phyloP scores from a whole-genome alignment of 1,140 invertebrate genomes.

The Idris sp. region DNA sequence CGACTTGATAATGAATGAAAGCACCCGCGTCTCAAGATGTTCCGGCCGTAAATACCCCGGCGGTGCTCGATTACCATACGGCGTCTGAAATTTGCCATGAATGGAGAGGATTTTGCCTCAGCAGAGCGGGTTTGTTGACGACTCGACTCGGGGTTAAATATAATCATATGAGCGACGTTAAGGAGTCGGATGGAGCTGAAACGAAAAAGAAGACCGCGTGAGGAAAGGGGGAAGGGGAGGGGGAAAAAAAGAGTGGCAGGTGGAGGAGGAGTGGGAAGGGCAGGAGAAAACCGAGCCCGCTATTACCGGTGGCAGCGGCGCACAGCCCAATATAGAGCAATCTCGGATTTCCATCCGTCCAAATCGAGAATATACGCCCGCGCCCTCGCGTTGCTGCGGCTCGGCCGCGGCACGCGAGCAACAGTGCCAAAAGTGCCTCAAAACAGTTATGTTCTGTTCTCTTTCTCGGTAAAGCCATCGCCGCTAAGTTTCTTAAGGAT shows the following conservation, averaged over 20 bases:
- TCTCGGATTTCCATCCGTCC: constrained; percentile 79
- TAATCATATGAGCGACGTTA: constrained; percentile 67
- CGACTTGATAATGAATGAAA: constrained; percentile 12
- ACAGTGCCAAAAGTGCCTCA: constrained; percentile 74
- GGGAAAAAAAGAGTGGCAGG: constrained; percentile 15
- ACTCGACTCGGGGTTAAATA: constrained; percentile 73
- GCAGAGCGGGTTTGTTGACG: constrained; percentile 54
- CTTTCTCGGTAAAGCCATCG: constrained; percentile 32
- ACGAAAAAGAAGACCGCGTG: constrained; percentile 6
- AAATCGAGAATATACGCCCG: constrained; percentile 78
- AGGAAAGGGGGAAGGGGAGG: constrained; percentile 14
- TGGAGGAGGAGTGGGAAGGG: constrained; percentile 44
- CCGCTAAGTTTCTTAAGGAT: constrained; percentile 45
- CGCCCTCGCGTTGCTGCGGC: constrained; percentile 66
- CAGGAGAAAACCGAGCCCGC: constrained; percentile 55
- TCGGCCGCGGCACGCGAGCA: constrained; percentile 64
- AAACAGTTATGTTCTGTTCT: constrained; percentile 64
- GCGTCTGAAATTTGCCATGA: constrained; percentile 42
- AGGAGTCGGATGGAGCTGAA: constrained; percentile 14
- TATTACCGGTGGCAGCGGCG: constrained; percentile 68
- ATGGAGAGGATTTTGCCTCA: constrained; percentile 51
- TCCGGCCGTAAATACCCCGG: constrained; percentile 19
- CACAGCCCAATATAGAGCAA: constrained; percentile 78
- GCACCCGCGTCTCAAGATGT: constrained; percentile 9
- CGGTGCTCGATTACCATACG: constrained; percentile 39